phyloP scores from a whole-genome alignment of 2,888 invertebrate genomes.

The Bursaphelenchus okinawaensis region DNA sequence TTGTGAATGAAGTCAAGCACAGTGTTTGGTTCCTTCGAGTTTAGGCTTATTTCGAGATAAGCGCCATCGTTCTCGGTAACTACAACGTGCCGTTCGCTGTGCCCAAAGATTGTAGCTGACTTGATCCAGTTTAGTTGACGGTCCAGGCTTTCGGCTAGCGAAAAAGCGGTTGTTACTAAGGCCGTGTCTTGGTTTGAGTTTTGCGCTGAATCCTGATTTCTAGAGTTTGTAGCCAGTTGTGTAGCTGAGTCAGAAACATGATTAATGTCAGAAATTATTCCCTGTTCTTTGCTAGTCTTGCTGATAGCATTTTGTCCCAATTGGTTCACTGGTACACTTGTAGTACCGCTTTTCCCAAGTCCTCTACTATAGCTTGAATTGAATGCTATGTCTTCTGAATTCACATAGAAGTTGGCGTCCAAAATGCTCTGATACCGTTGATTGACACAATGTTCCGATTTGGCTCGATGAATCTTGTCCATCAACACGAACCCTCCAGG shows the following conservation, averaged over 20 bases:
- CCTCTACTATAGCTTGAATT: too few species aligned
- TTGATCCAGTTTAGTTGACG: constrained; percentile 46
- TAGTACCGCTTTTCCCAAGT: too few species aligned
- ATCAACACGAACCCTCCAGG: constrained; percentile 49
- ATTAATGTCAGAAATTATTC: too few species aligned
- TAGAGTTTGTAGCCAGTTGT: too few species aligned
- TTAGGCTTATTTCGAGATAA: constrained; percentile 46
- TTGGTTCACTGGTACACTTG: background rate
- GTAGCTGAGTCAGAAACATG: too few species aligned
- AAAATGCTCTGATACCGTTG: constrained; percentile 48
- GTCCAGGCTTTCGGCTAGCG: constrained; percentile 41
- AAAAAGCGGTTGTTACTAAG: constrained; percentile 32
- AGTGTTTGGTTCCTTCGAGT: background rate
- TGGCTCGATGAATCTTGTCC: constrained; percentile 52
- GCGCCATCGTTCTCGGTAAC: constrained; percentile 51
- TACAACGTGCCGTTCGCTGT: constrained; percentile 41
- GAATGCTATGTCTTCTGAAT: constrained; percentile 20
- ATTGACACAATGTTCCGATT: constrained; percentile 49
- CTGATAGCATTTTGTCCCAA: too few species aligned
- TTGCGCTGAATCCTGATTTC: too few species aligned
- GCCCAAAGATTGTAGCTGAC: constrained; percentile 46
- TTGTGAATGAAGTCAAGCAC: constrained; percentile 47
- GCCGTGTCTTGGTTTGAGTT: constrained; percentile 22
- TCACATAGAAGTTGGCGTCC: constrained; percentile 50
- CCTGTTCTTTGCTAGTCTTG: too few species aligned